Percentiles rank a stretch among this genome's conserved stretches.
Evolutionary conservation across 2,113 vertebrate species (phyloP).

Genomic region (Turdus rufiventris): DNA sequence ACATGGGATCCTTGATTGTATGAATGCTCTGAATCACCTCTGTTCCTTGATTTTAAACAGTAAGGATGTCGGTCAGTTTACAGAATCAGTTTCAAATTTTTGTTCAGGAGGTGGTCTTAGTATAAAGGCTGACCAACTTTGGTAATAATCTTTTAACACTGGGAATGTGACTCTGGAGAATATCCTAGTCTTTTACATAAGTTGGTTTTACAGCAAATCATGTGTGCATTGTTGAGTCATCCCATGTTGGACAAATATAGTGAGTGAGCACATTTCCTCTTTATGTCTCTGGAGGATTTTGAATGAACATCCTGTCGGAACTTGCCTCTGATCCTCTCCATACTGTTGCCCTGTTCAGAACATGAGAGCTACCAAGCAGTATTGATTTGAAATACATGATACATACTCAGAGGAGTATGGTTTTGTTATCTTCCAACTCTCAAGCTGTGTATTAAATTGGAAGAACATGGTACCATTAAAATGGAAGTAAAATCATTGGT

Average conservation of each 20-base stretch:
- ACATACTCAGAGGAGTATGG: neutral
- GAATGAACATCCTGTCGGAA: neutral
- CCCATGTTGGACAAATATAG: neutral
- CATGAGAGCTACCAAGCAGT: neutral
- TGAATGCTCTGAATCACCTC: neutral
- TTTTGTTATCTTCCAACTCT: neutral
- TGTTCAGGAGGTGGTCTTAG: neutral
- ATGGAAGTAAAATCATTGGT: neutral
- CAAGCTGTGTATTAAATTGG: neutral
- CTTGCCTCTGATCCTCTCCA: neutral
- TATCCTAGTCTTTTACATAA: slow-evolving; percentile 25
- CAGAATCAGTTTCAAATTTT: neutral
- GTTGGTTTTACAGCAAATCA: neutral
- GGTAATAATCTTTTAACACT: neutral
- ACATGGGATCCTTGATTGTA: neutral
- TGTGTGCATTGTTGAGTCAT: neutral
- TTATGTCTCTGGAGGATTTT: neutral
- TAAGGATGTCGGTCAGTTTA: neutral
- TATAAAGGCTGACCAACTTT: neutral
- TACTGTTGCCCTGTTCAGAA: neutral
- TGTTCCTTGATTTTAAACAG: neutral
- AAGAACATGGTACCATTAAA: neutral
- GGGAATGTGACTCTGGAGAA: neutral
- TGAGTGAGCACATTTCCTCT: slow-evolving; percentile 47
- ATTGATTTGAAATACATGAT: neutral